phyloP scores from a whole-genome alignment of 2,797 vertebrate genomes.

The Acrossocheilus wenchowensis region DNA sequence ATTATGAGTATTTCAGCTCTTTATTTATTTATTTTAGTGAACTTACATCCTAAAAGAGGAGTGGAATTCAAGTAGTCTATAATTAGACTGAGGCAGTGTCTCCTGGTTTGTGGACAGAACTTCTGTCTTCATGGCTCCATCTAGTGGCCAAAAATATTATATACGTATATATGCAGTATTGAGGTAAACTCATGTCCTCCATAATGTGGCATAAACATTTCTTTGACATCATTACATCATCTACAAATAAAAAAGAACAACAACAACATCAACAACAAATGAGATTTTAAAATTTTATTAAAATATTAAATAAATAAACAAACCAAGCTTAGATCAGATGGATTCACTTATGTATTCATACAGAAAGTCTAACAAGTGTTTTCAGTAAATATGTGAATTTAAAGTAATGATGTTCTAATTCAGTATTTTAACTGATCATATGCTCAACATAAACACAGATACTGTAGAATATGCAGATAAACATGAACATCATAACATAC shows the following conservation, averaged over 20 bases:
- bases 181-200: not conserved
- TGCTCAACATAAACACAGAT: not conserved
- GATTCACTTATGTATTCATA: not conserved
- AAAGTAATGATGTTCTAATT: not conserved
- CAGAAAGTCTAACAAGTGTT: not conserved
- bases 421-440: not conserved
- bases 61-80: not conserved
- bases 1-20: not conserved
- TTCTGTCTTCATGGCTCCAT: slow-evolving; percentile 11
- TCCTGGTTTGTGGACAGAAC: not conserved
- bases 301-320: not conserved
- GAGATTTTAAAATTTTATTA: not conserved
- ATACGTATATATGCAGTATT: not conserved
- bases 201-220: not conserved
- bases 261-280: not conserved
- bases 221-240: not conserved
- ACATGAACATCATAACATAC: not conserved
- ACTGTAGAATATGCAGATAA: not conserved
- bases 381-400: not conserved
- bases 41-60: not conserved
- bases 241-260: not conserved
- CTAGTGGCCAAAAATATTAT: slow-evolving; percentile 15
- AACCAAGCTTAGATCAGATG: not conserved
- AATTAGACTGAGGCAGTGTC: not conserved
- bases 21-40: not conserved